These are phyloP conservation scores for Antigone vipio DNA, from an alignment of 2,113 vertebrate genomes.

Conservation along the genomic window DNA sequence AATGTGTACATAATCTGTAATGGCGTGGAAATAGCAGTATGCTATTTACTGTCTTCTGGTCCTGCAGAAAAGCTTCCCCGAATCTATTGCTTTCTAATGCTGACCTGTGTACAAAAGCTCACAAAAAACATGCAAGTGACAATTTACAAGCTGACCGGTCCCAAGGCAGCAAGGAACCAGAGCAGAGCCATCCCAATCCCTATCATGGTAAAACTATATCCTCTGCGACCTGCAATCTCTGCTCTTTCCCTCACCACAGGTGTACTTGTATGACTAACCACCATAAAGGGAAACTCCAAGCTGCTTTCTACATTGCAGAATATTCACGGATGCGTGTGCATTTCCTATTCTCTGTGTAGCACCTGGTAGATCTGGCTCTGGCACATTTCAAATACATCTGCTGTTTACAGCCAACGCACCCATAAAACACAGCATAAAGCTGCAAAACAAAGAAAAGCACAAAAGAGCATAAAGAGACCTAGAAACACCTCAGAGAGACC, in stretches of 20 bases:
- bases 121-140: fast-evolving
- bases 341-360: neutral
- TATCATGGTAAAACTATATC: fast-evolving
- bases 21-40: neutral
- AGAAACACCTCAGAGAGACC: neutral
- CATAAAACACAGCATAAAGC: neutral
- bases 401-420: neutral
- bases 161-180: neutral
- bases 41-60: neutral
- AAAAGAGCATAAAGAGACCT: neutral
- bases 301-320: neutral
- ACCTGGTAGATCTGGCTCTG: neutral
- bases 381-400: neutral
- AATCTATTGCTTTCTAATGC: neutral
- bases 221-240: neutral
- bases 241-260: fast-evolving
- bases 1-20: neutral
- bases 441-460: neutral
- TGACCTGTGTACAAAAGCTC: neutral
- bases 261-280: neutral
- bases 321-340: fast-evolving
- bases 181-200: neutral
- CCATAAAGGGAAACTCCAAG: neutral
- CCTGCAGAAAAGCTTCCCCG: neutral
- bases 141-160: neutral